These are phyloP conservation scores for Amorpha juglandis DNA, from an alignment of 2,888 invertebrate genomes.

Conservation along the genomic window DNA sequence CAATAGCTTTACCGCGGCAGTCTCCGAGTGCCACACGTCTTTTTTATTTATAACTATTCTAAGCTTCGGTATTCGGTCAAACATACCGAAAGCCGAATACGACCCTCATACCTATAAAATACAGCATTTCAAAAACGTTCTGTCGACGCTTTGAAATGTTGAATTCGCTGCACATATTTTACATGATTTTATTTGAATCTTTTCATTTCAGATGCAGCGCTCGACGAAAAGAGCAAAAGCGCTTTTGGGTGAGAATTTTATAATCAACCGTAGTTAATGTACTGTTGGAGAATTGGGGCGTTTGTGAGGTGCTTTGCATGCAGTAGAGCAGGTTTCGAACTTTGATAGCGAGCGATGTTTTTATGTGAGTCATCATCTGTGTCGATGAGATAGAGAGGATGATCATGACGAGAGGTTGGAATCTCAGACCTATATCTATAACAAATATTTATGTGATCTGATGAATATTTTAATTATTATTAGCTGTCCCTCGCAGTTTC, in stretches of 20 bases:
- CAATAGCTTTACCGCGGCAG: too few relatives aligned
- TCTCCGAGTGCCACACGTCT: too few relatives aligned
- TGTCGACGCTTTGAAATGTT: constrained; percentile 22
- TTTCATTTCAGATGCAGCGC: constrained; percentile 22
- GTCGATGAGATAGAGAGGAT: too few relatives aligned
- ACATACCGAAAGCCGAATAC: neutral
- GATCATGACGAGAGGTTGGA: too few relatives aligned
- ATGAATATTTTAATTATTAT: too few relatives aligned
- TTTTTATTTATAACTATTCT: neutral
- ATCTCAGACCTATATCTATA: too few relatives aligned
- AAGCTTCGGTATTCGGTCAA: constrained; percentile 9
- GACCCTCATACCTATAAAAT: constrained; percentile 8
- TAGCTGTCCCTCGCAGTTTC: too few relatives aligned
- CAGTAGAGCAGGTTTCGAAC: neutral
- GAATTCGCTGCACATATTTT: constrained; percentile 23
- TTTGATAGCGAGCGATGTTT: neutral
- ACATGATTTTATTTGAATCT: constrained; percentile 23
- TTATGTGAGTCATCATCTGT: too few relatives aligned
- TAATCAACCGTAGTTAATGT: constrained; percentile 10
- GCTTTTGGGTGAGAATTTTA: constrained; percentile 17
- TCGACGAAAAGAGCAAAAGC: constrained; percentile 15
- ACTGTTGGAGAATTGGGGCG: neutral
- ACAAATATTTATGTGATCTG: too few relatives aligned
- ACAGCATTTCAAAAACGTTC: constrained; percentile 20
- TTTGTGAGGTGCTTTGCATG: neutral